Base-by-base conservation (phyloP, 2,888 invertebrate species). In the Diloba caeruleocephala region DNA sequence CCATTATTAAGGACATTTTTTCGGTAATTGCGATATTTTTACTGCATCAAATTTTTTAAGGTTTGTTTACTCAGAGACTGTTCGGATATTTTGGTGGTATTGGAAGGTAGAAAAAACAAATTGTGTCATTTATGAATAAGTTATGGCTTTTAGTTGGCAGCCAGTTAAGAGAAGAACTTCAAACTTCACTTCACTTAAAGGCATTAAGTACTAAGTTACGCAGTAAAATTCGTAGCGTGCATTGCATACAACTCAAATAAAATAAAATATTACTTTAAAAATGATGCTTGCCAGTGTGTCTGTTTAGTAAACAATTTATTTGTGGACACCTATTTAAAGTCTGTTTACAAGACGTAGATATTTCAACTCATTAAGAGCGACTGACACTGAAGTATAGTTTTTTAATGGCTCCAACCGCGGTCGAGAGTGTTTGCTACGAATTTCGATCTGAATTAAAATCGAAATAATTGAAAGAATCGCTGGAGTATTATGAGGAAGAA, bases 291-390 rank as follows among this genome's bases (percentile, higher is more conserved):
- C 39, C 63, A 71, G 44, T 17, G 13, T 12, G 29, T 44, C 10
- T 51, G 56, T 72, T 59, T 54, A 54, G 31, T 28, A 68, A 72
- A 53, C 29, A 51, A 45, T 43, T 43, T 60, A 60, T 55, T 51
- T 17, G 39, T 28, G 41, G 41, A 55, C 39, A 49, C 15, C 44
- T 73, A 65, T 73, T 57, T 55, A 44, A 49, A 55, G 34, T 33
- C 52, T 61, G 61, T 54, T 56, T 72, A 69, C 74, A 70, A 26
- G 61, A 50, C 46, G 48, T 13, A 9, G 12, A 51, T 43, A 46
- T 73, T 69, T 65, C 26, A 19, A 36, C 43, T 62, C 54, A 54
- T 69, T 61, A 65, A n/a, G 19, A 37, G 9, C 7, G 6, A 25
- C 7, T 38, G 62, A 65, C 74, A 48, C 15, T 59, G 32, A 70